Conservation (phyloP, 1,140 invertebrate genomes). For the Trigoniulus corallinus region DNA sequence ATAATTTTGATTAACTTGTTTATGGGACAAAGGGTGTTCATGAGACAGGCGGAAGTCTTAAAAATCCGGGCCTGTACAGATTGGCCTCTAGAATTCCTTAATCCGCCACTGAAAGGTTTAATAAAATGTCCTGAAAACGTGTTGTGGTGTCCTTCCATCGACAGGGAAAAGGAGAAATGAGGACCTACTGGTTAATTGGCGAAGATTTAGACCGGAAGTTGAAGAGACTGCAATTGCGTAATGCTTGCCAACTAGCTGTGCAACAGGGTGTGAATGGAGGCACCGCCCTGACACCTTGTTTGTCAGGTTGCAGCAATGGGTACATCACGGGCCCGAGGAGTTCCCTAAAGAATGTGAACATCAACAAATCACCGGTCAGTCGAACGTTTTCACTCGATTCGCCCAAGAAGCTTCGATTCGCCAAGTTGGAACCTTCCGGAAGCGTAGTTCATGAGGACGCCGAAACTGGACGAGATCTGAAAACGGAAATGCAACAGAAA, state of each 20-base stretch:
- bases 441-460: background rate
- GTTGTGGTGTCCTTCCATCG: too few species aligned
- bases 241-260: conserved; percentile 14
- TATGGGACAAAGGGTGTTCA: too few species aligned
- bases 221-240: background rate
- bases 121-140: background rate
- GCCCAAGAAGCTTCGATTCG: conserved; percentile 57
- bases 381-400: conserved; percentile 60
- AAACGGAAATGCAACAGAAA: background rate
- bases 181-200: conserved; percentile 71
- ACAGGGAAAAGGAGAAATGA: conserved; percentile 32
- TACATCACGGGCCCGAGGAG: conserved; percentile 33
- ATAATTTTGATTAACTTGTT: too few species aligned
- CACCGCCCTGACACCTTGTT: background rate
- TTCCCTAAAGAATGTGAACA: conserved; percentile 36
- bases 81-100: too few species aligned
- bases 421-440: conserved; percentile 21
- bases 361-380: conserved; percentile 14
- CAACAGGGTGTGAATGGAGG: conserved; percentile 17
- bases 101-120: conserved; percentile 1
- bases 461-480: background rate
- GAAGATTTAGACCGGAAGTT: conserved; percentile 37
- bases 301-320: background rate
- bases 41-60: too few species aligned
- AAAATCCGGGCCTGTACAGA: too few species aligned